A percentile compares a stretch with the other conserved stretches of the same genome.
These are phyloP conservation scores for Eudyptes chrysolophus DNA, from an alignment of 2,113 vertebrate genomes.

Conservation along the genomic window DNA sequence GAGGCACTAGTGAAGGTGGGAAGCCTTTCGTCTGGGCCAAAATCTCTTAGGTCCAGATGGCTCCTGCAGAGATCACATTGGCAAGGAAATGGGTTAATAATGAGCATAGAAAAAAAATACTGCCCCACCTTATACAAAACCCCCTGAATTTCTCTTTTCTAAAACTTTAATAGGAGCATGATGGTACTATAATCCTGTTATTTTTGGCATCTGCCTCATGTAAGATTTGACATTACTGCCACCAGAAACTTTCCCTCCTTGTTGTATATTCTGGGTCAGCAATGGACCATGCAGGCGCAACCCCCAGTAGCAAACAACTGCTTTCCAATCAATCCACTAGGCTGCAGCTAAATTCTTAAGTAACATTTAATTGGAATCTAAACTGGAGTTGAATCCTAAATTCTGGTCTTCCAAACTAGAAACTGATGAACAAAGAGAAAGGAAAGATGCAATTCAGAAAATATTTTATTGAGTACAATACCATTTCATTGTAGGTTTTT, in stretches of 20 bases:
- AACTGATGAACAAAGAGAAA: not conserved
- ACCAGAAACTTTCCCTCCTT: not conserved
- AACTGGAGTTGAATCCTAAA: not conserved
- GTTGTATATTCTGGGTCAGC: not conserved
- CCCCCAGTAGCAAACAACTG: not conserved
- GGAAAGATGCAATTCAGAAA: conserved; percentile 44
- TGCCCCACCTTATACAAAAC: not conserved
- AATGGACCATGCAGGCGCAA: not conserved
- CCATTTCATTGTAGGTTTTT: conserved; percentile 6
- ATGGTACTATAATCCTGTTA: not conserved
- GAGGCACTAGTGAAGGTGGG: not conserved
- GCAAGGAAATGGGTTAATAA: not conserved
- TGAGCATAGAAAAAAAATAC: not conserved
- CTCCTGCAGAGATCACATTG: not conserved
- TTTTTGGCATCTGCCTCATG: not conserved
- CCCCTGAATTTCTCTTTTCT: not conserved
- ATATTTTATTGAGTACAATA: conserved; percentile 69
- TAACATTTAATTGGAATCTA: not conserved
- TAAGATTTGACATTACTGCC: not conserved
- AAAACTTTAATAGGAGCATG: not conserved
- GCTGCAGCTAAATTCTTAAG: not conserved
- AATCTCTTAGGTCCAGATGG: not conserved
- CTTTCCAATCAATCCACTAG: not conserved
- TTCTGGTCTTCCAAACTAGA: not conserved
- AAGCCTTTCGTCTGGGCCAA: not conserved